Evolutionary conservation across 2,113 vertebrate genomes (phyloP).

Genomic region (Hippocampus guttulatus): DNA sequence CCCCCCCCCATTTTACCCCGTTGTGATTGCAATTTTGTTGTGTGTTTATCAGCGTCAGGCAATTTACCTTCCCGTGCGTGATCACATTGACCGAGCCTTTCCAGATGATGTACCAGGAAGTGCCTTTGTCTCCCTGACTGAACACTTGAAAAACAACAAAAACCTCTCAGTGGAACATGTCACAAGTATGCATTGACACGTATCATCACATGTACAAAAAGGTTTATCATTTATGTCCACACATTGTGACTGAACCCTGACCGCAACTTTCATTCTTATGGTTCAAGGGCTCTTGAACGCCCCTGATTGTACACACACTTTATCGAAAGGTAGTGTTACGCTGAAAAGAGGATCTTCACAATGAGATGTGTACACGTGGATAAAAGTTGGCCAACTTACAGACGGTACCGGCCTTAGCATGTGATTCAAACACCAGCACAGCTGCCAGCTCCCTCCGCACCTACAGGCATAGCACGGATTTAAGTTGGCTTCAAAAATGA

Average conservation of each 20-base stretch:
- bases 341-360: background rate
- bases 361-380: constrained; percentile 12
- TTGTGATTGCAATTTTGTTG: too few relatives aligned
- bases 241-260: background rate
- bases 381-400: constrained; percentile 74
- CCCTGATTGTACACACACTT: background rate
- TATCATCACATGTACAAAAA: background rate
- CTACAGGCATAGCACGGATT: constrained; percentile 61
- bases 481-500: background rate
- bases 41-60: too few relatives aligned
- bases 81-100: constrained; percentile 96
- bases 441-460: constrained; percentile 89
- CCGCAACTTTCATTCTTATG: constrained; percentile 6
- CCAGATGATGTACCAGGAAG: constrained; percentile 98
- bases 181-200: background rate
- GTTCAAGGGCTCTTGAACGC: background rate
- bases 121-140: constrained; percentile 95
- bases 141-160: constrained; percentile 77
- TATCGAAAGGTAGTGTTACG: background rate
- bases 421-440: constrained; percentile 89
- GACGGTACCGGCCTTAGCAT: constrained; percentile 86
- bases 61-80: constrained; percentile 87
- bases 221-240: background rate
- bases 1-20: too few relatives aligned
- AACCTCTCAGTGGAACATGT: background rate